These are phyloP conservation scores for Darevskia nairensis DNA, from an alignment of 2,797 vertebrate genomes.

Conservation along the genomic window DNA sequence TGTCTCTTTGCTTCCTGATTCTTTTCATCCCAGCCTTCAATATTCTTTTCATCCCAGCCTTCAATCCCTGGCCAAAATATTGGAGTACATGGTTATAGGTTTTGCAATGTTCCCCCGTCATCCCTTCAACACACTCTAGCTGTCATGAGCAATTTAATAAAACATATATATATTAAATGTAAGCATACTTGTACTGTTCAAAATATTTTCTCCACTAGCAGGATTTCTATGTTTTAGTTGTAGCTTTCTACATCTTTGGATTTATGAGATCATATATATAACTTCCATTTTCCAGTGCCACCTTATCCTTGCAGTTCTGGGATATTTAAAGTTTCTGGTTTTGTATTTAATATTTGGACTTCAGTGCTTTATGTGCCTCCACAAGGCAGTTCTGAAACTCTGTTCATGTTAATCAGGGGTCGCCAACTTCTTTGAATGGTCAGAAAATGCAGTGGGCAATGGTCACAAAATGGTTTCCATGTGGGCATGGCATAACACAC, in stretches of 20 bases:
- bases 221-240: background rate
- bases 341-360: background rate
- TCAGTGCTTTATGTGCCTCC: background rate
- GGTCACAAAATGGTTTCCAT: no score
- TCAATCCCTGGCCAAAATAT: background rate
- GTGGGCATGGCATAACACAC: no score
- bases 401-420: no score
- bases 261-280: background rate
- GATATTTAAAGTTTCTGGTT: background rate
- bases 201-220: background rate
- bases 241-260: background rate
- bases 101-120: background rate
- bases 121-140: background rate
- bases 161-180: background rate
- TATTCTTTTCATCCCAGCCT: background rate
- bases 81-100: background rate
- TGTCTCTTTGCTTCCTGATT: background rate
- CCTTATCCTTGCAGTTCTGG: background rate
- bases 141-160: background rate
- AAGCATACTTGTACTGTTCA: background rate
- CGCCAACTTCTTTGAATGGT: no score
- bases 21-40: background rate
- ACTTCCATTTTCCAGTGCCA: background rate
- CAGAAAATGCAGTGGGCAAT: no score
- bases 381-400: background rate